Percentiles rank a stretch among this genome's conserved stretches.
Evolutionary conservation across 35 echinoderm and acorn worm species (phyloP).

Genomic region (Diadema setosum): DNA sequence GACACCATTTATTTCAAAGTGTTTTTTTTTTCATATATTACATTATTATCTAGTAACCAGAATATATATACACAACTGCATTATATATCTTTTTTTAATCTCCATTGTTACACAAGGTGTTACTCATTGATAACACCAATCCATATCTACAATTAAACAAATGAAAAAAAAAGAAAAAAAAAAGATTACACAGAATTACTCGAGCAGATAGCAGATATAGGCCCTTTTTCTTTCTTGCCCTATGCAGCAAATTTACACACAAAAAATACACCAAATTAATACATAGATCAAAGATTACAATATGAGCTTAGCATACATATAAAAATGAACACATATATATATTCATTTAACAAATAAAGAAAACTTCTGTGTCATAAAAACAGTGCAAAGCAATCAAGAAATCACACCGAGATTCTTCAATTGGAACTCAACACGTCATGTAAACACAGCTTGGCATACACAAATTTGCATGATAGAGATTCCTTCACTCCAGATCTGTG

Average conservation of each 20-base stretch:
- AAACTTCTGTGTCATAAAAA: too few relatives aligned
- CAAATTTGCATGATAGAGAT: too few relatives aligned
- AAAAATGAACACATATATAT: too few relatives aligned
- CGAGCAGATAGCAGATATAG: not conserved
- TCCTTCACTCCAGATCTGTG: too few relatives aligned
- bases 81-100: not conserved
- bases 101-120: too few relatives aligned
- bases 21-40: conserved; percentile 5
- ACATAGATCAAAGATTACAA: not conserved
- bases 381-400: too few relatives aligned
- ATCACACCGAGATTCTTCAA: too few relatives aligned
- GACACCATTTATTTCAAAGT: conserved; percentile 15
- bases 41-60: not conserved
- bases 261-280: not conserved
- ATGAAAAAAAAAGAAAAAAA: too few relatives aligned
- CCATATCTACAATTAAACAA: not conserved
- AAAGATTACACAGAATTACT: not conserved
- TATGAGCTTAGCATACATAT: not conserved
- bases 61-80: not conserved
- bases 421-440: too few relatives aligned
- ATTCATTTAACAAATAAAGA: too few relatives aligned
- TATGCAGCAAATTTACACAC: not conserved
- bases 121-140: not conserved
- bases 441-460: too few relatives aligned
- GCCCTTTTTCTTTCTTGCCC: not conserved